Evolutionary conservation across 92 coral and sea anemone species (phyloP).

Genomic region (Paragorgia papillata): DNA sequence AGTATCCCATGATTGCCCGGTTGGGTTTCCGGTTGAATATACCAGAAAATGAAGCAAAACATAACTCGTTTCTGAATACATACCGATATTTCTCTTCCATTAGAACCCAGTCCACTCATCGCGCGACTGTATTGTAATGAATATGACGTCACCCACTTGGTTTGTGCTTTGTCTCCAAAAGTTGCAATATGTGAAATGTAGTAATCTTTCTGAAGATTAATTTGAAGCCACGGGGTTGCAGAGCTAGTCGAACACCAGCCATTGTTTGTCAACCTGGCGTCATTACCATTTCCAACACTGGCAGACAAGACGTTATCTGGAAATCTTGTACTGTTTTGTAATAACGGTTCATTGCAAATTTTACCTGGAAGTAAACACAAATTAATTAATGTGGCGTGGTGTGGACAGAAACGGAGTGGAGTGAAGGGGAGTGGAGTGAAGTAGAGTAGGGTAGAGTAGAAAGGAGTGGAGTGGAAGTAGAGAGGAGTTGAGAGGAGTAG

Average conservation of each 20-base stretch:
- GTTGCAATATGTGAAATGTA: not conserved
- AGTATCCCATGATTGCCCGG: no score
- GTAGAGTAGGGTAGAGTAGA: no score
- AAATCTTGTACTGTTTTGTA: conserved; percentile 19
- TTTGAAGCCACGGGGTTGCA: conserved; percentile 13
- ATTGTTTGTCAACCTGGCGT: conserved; percentile 18
- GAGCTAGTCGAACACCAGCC: conserved; percentile 16
- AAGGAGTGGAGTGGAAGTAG: no score
- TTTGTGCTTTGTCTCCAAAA: conserved; percentile 5
- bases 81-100: not conserved
- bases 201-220: conserved; percentile 1
- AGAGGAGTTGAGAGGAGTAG: no score
- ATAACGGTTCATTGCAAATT: conserved; percentile 5
- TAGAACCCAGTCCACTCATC: not conserved
- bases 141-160: not conserved
- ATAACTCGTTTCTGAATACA: conserved; percentile 5
- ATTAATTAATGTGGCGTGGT: no score
- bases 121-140: not conserved
- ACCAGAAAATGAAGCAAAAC: no score
- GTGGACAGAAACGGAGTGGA: no score
- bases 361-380: conserved; percentile 1
- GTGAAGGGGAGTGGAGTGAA: no score
- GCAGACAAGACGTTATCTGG: conserved; percentile 19
- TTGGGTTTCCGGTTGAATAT: no score
- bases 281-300: conserved; percentile 3